Evolutionary conservation across 1,140 invertebrate species (phyloP), one percentile per base, ranked within the genome.

Genomic region (Oncopodura yosiiana): DNA sequence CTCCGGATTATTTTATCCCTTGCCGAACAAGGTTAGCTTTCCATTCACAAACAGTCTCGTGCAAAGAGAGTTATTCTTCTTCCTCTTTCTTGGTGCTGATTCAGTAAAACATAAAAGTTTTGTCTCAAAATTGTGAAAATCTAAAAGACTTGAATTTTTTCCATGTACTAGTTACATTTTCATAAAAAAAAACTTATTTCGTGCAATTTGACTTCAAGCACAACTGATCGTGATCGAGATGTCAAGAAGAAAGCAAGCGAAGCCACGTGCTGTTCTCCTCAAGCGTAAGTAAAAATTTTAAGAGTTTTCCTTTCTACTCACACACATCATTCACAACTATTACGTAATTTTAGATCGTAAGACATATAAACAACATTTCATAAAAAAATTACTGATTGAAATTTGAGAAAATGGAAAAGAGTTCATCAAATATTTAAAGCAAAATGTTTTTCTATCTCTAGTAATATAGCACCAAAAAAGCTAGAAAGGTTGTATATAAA

Each of bases 161-260:
- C 14, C 2, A 11, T 16, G 19, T 3, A 14, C 29, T 24, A 46
- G 11, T 30, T 46, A 14, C 44, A 26, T 46, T 19, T 42, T 12
- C 9, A 12, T 46, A 21, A 11, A 24, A 16, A 11, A n/a, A 32
- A 18, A 11, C 21, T 23, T 41, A 19, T 11, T 18, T 14, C 26
- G 2, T 43, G 38, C 26, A 11, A 43, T 26, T 29, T 24, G 6
- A 11, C 18, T 26, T 23, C 16, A 23, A 23, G 39, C 18, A 48
- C 1, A 18, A 26, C 24, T 12, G n/a, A 32, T 36, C n/a, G n/a
- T n/a, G n/a, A n/a, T n/a, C n/a, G 42, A 21, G 21, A 75, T 75
- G 73, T 74, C 73, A 21, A 69, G 73, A 39, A 68, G 73, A 56
- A 75, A 75, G 60, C 74, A 75, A 62, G 73, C 73, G 14, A 75